A percentile compares a stretch with the other conserved stretches of the same genome.
These are phyloP conservation scores for Drosophila meridiana DNA, from an alignment of 2,888 invertebrate species.

Conservation along the genomic window DNA sequence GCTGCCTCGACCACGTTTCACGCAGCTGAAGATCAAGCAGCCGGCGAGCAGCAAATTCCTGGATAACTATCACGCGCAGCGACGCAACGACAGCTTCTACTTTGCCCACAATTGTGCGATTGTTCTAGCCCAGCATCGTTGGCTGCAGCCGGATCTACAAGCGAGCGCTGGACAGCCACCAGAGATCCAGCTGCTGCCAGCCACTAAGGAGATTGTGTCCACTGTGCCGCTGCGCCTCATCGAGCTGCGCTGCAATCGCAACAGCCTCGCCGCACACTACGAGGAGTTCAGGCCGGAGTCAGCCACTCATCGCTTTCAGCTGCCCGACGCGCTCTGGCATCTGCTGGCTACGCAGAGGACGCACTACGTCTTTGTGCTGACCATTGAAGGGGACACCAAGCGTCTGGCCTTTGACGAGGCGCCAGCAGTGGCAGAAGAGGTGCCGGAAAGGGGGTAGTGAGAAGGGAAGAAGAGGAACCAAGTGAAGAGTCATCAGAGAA, in stretches of 20 bases:
- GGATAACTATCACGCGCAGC: conserved; percentile 83
- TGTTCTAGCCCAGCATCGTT: conserved; percentile 82
- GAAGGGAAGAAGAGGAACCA: background rate
- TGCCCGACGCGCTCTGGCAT: conserved; percentile 66
- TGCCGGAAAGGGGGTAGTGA: background rate
- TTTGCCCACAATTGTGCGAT: conserved; percentile 83
- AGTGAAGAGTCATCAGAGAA: background rate
- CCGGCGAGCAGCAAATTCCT: conserved; percentile 63
- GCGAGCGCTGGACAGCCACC: background rate
- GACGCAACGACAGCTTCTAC: conserved; percentile 82
- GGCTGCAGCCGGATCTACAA: conserved; percentile 70
- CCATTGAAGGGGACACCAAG: conserved; percentile 73
- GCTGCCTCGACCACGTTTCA: conserved; percentile 70
- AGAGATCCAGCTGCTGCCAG: conserved; percentile 41
- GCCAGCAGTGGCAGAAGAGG: background rate
- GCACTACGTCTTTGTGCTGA: conserved; percentile 80
- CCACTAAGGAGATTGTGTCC: conserved; percentile 59
- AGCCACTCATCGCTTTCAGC: conserved; percentile 50
- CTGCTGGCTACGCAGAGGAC: conserved; percentile 62
- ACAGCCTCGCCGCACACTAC: conserved; percentile 81
- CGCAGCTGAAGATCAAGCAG: conserved; percentile 74
- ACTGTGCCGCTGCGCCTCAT: conserved; percentile 69
- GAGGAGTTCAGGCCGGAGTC: conserved; percentile 64
- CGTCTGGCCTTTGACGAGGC: conserved; percentile 63
- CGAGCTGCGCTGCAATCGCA: conserved; percentile 81